These are phyloP conservation scores for Romanogobio albipinnatus DNA, from an alignment of 2,113 vertebrate genomes.

Conservation along the genomic window DNA sequence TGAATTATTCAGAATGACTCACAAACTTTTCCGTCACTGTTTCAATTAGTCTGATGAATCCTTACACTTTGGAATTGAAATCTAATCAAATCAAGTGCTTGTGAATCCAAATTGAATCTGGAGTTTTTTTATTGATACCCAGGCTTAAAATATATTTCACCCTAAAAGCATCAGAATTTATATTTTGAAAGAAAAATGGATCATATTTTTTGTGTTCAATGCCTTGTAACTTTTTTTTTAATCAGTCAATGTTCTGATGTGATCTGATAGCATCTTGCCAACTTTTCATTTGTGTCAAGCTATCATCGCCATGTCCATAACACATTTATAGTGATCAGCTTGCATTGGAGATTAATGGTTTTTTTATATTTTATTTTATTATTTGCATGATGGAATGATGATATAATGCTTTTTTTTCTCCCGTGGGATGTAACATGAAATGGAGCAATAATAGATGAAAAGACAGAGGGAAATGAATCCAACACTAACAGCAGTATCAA, in stretches of 20 bases:
- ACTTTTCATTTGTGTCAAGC: not conserved
- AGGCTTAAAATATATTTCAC: not conserved
- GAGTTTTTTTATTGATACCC: not conserved
- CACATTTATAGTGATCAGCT: constrained; percentile 4
- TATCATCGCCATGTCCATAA: not conserved
- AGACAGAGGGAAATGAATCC: constrained; percentile 34
- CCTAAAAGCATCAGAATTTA: not conserved
- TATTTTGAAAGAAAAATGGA: not conserved
- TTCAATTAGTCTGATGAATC: not conserved
- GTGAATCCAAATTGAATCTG: not conserved
- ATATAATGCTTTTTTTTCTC: constrained; percentile 37
- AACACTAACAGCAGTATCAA: constrained; percentile 37
- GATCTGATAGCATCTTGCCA: not conserved
- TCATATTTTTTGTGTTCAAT: not conserved
- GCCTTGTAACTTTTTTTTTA: no score
- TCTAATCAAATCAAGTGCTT: not conserved
- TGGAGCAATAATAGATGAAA: constrained; percentile 42
- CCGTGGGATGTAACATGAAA: constrained; percentile 14
- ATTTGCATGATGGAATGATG: constrained; percentile 38
- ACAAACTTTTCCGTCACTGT: not conserved
- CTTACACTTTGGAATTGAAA: not conserved
- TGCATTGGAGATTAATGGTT: not conserved
- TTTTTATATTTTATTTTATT: constrained; percentile 29
- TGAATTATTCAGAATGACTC: not conserved
- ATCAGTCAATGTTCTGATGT: not conserved